phyloP scores from a whole-genome alignment of 2,797 vertebrate genomes.

The Danio jaintianensis region DNA sequence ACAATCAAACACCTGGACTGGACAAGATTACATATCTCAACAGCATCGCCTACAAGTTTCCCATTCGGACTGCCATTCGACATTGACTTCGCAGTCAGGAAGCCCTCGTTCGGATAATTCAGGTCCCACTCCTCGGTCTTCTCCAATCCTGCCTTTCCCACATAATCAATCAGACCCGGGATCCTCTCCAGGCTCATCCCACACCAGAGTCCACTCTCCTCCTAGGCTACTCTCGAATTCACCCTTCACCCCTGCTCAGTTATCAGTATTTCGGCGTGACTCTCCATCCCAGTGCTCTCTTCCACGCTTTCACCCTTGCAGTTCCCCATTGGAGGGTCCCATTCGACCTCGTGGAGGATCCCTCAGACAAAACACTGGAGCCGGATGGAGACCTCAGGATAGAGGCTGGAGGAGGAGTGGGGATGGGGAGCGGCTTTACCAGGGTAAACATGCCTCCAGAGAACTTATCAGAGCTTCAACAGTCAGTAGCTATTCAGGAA shows the following conservation, averaged over 20 bases:
- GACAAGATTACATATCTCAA: slow-evolving; percentile 56
- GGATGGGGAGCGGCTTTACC: slow-evolving; percentile 79
- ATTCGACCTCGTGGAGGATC: slow-evolving; percentile 76
- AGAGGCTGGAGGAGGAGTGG: slow-evolving; percentile 65
- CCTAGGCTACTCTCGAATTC: slow-evolving; percentile 78
- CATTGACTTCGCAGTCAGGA: slow-evolving; percentile 74
- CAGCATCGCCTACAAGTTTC: slow-evolving; percentile 60
- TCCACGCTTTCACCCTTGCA: slow-evolving; percentile 72
- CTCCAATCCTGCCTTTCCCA: slow-evolving; percentile 70
- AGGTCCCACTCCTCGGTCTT: slow-evolving; percentile 72
- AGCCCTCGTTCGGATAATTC: slow-evolving; percentile 74
- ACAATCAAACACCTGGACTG: slow-evolving; percentile 51
- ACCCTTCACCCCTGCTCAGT: slow-evolving; percentile 76
- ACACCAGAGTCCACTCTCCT: slow-evolving; percentile 76
- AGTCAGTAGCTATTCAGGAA: slow-evolving; percentile 78
- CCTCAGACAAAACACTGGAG: slow-evolving; percentile 72
- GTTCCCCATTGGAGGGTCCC: slow-evolving; percentile 69
- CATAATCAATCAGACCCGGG: slow-evolving; percentile 72
- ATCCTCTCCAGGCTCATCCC: slow-evolving; percentile 77
- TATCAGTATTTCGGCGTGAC: slow-evolving; percentile 81
- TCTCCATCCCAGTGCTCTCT: slow-evolving; percentile 82
- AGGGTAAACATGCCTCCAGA: slow-evolving; percentile 81
- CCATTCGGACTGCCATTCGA: slow-evolving; percentile 74
- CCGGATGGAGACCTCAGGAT: slow-evolving; percentile 61
- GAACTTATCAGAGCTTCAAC: slow-evolving; percentile 82